Evolutionary conservation across 2,113 vertebrate species (phyloP).

Genomic region (Callocephalon fimbriatum): DNA sequence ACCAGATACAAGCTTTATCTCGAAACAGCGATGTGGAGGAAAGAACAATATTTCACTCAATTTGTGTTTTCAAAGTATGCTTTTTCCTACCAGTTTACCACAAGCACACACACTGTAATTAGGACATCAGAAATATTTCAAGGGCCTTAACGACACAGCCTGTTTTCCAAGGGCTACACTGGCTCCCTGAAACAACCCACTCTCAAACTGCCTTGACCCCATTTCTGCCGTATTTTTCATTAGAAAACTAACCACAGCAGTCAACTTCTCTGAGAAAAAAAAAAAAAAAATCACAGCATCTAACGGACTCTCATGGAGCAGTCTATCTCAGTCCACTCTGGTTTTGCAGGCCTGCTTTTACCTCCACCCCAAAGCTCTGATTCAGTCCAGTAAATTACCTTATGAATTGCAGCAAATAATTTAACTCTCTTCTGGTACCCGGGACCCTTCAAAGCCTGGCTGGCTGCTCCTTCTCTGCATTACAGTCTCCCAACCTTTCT

Average conservation of each 20-base stretch:
- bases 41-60: neutral
- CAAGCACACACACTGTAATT: rapidly evolving
- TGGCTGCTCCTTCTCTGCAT: neutral
- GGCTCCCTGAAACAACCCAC: neutral
- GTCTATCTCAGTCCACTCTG: neutral
- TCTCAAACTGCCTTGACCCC: neutral
- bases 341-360: neutral
- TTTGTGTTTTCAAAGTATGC: neutral
- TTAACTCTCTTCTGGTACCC: neutral
- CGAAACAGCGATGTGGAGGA: neutral
- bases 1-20: neutral
- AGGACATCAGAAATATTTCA: neutral
- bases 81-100: neutral
- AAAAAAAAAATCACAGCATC: neutral
- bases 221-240: neutral
- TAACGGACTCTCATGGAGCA: neutral
- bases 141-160: neutral
- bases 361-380: neutral
- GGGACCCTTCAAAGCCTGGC: neutral
- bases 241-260: neutral
- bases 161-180: neutral
- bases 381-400: neutral
- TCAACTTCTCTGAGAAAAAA: neutral
- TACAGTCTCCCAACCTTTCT: neutral
- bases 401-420: neutral